Base-by-base conservation (phyloP, 2,797 vertebrate species). In the Anniella stebbinsi region DNA sequence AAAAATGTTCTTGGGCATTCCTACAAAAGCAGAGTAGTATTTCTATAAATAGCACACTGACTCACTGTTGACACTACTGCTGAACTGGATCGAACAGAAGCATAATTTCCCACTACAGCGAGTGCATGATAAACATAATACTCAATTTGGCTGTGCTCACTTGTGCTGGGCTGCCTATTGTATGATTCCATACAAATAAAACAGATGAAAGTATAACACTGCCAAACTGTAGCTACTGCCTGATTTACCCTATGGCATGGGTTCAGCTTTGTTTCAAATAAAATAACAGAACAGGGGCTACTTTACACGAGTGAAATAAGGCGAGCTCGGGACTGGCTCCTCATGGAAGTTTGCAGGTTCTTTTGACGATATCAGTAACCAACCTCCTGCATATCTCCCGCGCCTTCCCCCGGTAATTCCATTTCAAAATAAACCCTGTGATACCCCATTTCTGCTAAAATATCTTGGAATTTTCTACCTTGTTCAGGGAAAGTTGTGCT, bases 221-320 rank as follows among this genome's bases (percentile, higher is more conserved):
- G 93, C 92, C 92, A 94, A 93, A 90, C 0, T 0, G 93, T 54
- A 90, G 76, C 88, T 94, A 91, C 91, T 78, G 25, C 67, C 80
- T 93, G 92, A 91, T 88, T 28, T 12, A 7, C 70, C 33, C 10
- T 80, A 88, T 92, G 89, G 87, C 36, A 28, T 1, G 0, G 1
- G 1, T 90, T 81, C 91, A 93, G 84, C 18, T 94, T 94, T 91
- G 10, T 86, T 91, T 93, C 88, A 91, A 84, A 94, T 91, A 91
- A 3, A 4, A n/a, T 88, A 67, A 77, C 15, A 81, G 11, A 77
- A n/a, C 60, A 91, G 6, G 45, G 45, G 45, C 45, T 45, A 3
- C 45, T 45, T 45, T 6, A 45, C 45, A 45, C 45, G 45, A 45
- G 45, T 6, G 45, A 45, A 45, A 45, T 45, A 45, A 45, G 45